Conservation (phyloP, 1,140 invertebrate species). For the Zophobas atratus region DNA sequence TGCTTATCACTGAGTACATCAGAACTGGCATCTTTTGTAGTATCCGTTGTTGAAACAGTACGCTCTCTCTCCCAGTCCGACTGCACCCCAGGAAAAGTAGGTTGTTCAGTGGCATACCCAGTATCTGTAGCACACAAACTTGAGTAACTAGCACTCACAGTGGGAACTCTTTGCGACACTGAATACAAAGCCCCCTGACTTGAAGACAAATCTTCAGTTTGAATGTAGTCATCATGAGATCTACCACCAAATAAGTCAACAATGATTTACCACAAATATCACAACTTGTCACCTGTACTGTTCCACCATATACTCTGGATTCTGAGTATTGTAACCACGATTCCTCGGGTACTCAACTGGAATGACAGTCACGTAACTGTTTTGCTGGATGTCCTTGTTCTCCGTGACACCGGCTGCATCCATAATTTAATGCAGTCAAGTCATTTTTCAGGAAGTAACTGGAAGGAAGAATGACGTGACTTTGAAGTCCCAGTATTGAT, state of each 20-base stretch:
- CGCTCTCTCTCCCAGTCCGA: conserved; percentile 59
- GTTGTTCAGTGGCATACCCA: conserved; percentile 50
- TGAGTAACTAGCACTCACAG: conserved; percentile 60
- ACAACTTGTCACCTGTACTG: conserved; percentile 58
- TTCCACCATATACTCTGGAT: conserved; percentile 60
- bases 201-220: conserved; percentile 57
- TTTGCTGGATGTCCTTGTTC: conserved; percentile 58
- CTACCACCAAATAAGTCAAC: conserved; percentile 5
- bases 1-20: conserved; percentile 60
- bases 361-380: conserved; percentile 62
- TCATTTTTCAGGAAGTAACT: conserved; percentile 8
- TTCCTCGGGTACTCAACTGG: conserved; percentile 60
- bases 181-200: conserved; percentile 63
- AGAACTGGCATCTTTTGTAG: conserved; percentile 53
- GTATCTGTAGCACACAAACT: conserved; percentile 57
- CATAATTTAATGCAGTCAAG: conserved; percentile 24
- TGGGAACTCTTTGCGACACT: conserved; percentile 63
- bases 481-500: conserved; percentile 19
- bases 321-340: conserved; percentile 57
- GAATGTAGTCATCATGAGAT: conserved; percentile 59
- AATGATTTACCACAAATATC: background rate
- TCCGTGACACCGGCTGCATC: conserved; percentile 36
- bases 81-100: conserved; percentile 53
- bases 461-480: background rate
- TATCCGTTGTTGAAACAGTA: conserved; percentile 47